These are phyloP conservation scores for Dryas iulia DNA, from an alignment of 1,140 invertebrate genomes.

Conservation along the genomic window DNA sequence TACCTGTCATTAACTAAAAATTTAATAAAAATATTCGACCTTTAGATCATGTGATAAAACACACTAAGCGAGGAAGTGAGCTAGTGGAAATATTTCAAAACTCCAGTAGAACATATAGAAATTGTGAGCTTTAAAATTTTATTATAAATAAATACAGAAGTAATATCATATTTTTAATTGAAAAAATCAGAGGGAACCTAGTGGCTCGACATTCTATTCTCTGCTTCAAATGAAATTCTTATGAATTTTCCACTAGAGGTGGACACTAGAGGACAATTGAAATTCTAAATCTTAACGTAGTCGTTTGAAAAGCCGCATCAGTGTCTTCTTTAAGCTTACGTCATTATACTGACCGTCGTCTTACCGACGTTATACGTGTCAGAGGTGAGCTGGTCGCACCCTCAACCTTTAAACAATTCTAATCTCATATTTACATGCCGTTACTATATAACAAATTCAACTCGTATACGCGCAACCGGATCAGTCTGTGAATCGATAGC, in stretches of 20 bases:
- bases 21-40: not conserved
- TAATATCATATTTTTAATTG: not conserved
- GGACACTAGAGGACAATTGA: no score
- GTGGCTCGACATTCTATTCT: no score
- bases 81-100: not conserved
- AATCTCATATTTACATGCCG: constrained; percentile 38
- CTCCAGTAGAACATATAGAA: not conserved
- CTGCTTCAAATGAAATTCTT: no score
- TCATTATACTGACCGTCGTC: constrained; percentile 46
- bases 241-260: no score
- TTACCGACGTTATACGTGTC: constrained; percentile 38
- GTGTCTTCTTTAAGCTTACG: constrained; percentile 45
- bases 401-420: constrained; percentile 71
- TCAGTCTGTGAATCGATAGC: constrained; percentile 30
- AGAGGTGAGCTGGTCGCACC: constrained; percentile 58
- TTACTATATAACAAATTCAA: constrained; percentile 39
- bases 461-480: constrained; percentile 37
- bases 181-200: not conserved
- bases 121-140: not conserved
- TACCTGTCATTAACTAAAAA: not conserved
- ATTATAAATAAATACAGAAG: not conserved
- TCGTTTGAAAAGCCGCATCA: constrained; percentile 40
- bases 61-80: not conserved
- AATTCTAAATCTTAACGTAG: not conserved
- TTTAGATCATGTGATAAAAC: not conserved